These are phyloP conservation scores for Echeneis naucrates DNA, from an alignment of 2,797 vertebrate genomes.

Conservation along the genomic window DNA sequence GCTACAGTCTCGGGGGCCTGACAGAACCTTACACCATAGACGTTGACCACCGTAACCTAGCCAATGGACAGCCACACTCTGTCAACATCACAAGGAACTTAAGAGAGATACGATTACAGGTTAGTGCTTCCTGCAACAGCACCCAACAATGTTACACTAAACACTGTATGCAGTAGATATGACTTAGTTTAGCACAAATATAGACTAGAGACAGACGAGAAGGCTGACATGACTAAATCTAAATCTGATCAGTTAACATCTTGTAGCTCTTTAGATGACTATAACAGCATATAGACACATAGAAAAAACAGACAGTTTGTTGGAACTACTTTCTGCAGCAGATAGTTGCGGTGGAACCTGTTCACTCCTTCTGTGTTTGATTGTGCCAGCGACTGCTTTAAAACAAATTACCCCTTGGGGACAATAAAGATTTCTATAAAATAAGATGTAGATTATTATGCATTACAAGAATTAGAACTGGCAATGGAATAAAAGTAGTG, in stretches of 20 bases:
- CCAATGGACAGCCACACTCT: constrained; percentile 95
- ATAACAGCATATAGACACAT: neutral
- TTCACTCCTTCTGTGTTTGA: too few relatives aligned
- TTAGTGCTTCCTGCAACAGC: constrained; percentile 48
- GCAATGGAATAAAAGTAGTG: too few relatives aligned
- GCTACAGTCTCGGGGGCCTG: constrained; percentile 92
- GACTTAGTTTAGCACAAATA: neutral
- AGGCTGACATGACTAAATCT: neutral
- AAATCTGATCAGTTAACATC: neutral
- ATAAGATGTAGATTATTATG: too few relatives aligned
- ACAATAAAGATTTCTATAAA: too few relatives aligned
- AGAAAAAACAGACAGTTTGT: too few relatives aligned
- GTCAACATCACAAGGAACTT: constrained; percentile 90
- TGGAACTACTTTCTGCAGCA: too few relatives aligned
- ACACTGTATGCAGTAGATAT: neutral
- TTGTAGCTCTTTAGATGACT: neutral
- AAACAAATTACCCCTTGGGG: too few relatives aligned
- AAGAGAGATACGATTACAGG: constrained; percentile 89
- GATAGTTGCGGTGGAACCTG: neutral
- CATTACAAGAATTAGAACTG: too few relatives aligned
- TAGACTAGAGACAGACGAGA: neutral
- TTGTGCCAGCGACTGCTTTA: too few relatives aligned
- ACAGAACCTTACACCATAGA: constrained; percentile 90
- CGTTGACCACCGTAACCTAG: constrained; percentile 91
- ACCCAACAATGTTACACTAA: neutral